These are phyloP conservation scores for Psittacula echo DNA, from an alignment of 2,797 vertebrate species.

Conservation along the genomic window DNA sequence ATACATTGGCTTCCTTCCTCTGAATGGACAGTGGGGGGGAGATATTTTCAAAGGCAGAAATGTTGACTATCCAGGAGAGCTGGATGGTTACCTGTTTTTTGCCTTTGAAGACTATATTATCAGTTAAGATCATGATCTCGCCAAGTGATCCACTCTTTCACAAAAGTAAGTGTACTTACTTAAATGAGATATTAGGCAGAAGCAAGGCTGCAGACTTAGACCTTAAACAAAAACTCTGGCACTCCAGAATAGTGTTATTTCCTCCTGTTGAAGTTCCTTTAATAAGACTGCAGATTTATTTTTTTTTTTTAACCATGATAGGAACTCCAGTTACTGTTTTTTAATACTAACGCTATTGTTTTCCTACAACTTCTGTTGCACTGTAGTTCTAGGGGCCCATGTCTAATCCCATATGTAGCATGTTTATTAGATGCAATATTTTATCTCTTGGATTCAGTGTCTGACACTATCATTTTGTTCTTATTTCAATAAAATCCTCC, in stretches of 20 bases:
- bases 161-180: neutral
- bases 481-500: conserved; percentile 95
- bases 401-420: conserved; percentile 89
- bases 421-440: conserved; percentile 98
- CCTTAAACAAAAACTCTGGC: neutral
- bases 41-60: neutral
- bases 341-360: conserved; percentile 74
- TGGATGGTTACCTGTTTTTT: neutral
- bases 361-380: conserved; percentile 68
- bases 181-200: neutral
- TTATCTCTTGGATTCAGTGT: conserved; percentile 91
- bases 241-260: neutral
- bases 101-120: conserved; percentile 14
- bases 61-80: neutral
- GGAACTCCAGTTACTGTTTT: conserved; percentile 65
- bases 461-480: conserved; percentile 94
- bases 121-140: neutral
- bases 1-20: neutral
- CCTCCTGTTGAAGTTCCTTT: neutral
- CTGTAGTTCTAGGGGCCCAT: conserved; percentile 67
- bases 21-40: neutral
- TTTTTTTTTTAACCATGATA: conserved; percentile 3
- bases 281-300: conserved; percentile 55
- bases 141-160: neutral
- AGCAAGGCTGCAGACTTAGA: neutral